A percentile compares a stretch with the other conserved stretches of the same genome.
Conservation (phyloP, 2,797 vertebrate genomes). For the Lepus oiostolus region DNA sequence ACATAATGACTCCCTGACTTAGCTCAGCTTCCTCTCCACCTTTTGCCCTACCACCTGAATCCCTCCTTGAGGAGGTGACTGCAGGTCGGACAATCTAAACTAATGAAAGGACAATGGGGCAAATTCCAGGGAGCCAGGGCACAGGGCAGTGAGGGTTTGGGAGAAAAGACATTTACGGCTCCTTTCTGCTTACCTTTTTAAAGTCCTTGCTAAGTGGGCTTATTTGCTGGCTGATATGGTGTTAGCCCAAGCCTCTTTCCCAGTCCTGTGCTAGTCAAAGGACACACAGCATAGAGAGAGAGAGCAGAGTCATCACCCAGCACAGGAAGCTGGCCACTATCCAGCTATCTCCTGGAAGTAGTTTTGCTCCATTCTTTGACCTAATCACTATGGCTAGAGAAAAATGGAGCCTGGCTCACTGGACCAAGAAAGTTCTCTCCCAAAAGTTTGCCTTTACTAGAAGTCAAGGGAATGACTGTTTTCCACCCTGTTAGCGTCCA, state of each 20-base stretch:
- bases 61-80: background rate
- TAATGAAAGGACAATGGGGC: background rate
- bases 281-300: too few relatives aligned
- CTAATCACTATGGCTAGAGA: background rate
- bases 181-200: background rate
- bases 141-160: background rate
- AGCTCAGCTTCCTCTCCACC: background rate
- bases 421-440: background rate
- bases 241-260: background rate
- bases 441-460: background rate
- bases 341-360: background rate
- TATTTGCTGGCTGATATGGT: background rate
- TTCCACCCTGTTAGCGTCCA: background rate
- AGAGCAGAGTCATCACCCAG: background rate
- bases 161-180: background rate
- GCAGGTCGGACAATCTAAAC: background rate
- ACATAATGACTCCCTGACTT: background rate
- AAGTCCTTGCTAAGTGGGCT: background rate
- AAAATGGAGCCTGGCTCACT: background rate
- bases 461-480: background rate
- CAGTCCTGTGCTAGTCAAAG: background rate
- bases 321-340: background rate
- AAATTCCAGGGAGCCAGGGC: background rate
- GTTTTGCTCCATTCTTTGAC: background rate
- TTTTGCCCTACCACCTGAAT: background rate